Conservation (phyloP, 1,140 invertebrate species). For the Onthophagus taurus region DNA sequence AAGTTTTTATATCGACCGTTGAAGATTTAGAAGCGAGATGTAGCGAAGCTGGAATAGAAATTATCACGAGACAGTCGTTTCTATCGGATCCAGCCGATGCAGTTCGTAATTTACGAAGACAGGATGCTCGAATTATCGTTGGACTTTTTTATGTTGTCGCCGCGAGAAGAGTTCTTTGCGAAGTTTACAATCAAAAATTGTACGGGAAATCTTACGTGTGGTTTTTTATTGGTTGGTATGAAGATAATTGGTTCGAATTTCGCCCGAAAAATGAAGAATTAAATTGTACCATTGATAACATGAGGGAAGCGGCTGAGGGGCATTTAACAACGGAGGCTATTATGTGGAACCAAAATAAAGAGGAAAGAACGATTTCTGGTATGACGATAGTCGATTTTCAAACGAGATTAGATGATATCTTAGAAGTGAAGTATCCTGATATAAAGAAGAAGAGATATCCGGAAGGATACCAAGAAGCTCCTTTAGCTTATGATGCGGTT, state of each 20-base stretch:
- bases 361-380: slow-evolving; percentile 83
- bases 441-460: slow-evolving; percentile 75
- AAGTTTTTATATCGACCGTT: slow-evolving; percentile 97
- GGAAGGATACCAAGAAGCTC: slow-evolving; percentile 95
- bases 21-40: slow-evolving; percentile 94
- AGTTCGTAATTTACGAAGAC: slow-evolving; percentile 82
- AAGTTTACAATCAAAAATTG: slow-evolving; percentile 90
- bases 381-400: slow-evolving; percentile 76
- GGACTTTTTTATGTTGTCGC: slow-evolving; percentile 97
- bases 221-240: slow-evolving; percentile 99
- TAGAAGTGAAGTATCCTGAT: slow-evolving; percentile 68
- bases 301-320: slow-evolving; percentile 88
- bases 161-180: slow-evolving; percentile 90
- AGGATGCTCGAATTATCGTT: slow-evolving; percentile 95
- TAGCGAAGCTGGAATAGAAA: slow-evolving; percentile 66
- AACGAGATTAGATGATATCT: slow-evolving; percentile 62
- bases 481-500: slow-evolving; percentile 96
- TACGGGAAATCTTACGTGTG: slow-evolving; percentile 97
- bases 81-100: slow-evolving; percentile 93
- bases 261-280: slow-evolving; percentile 82
- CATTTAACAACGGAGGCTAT: slow-evolving; percentile 97
- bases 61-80: slow-evolving; percentile 93
- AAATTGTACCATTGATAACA: slow-evolving; percentile 87
- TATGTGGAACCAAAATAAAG: slow-evolving; percentile 92
- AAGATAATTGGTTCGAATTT: slow-evolving; percentile 96